Percentiles rank a stretch among this genome's conserved stretches.
Conservation (phyloP, 2,113 vertebrate genomes). For the Anas platyrhynchos region DNA sequence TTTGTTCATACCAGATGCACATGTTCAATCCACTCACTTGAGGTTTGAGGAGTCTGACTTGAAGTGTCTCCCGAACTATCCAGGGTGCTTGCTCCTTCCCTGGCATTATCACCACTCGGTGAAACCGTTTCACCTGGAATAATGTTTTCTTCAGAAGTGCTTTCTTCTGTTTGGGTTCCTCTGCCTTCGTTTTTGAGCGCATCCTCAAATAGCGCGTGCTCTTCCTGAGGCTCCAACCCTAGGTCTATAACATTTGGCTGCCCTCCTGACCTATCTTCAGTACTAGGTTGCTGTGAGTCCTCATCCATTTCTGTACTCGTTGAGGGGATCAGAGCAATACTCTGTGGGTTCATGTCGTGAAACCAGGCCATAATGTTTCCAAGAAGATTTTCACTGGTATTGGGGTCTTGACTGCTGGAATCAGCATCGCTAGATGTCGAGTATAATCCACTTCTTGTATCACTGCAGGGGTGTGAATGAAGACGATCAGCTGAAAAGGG, state of each 20-base stretch:
- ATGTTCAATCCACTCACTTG: conserved; percentile 92
- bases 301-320: conserved; percentile 78
- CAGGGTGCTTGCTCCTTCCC: conserved; percentile 46
- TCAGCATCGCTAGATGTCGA: conserved; percentile 81
- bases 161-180: conserved; percentile 84
- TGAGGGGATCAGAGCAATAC: conserved; percentile 90
- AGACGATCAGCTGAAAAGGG: conserved; percentile 80
- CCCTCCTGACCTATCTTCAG: conserved; percentile 61
- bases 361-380: conserved; percentile 99
- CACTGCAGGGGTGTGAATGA: conserved; percentile 77
- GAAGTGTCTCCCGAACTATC: conserved; percentile 78
- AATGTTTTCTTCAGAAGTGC: conserved; percentile 69
- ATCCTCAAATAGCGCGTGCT: conserved; percentile 76
- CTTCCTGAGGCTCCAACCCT: conserved; percentile 68
- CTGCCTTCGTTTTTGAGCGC: conserved; percentile 77
- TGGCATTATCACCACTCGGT: conserved; percentile 57
- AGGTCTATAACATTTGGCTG: conserved; percentile 16
- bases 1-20: conserved; percentile 88
- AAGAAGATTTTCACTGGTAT: conserved; percentile 89
- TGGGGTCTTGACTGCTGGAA: conserved; percentile 79
- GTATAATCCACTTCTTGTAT: conserved; percentile 75
- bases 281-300: conserved; percentile 67
- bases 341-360: conserved; percentile 98
- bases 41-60: conserved; percentile 83
- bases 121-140: conserved; percentile 68